Evolutionary conservation across 2,797 vertebrate genomes (phyloP), one percentile per base, ranked within the genome.

Genomic region (Brotula barbata): DNA sequence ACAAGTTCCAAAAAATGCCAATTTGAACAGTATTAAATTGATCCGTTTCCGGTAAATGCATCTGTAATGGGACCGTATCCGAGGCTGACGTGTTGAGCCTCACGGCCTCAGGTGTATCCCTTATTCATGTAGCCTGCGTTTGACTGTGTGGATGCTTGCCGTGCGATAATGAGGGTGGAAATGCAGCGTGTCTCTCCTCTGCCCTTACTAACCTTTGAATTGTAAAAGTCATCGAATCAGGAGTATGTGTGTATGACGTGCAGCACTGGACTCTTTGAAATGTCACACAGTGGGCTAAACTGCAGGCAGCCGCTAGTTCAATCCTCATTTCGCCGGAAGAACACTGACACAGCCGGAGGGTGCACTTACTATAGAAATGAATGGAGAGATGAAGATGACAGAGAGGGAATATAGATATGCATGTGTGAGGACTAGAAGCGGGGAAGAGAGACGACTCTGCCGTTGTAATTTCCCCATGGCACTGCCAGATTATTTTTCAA

Each of bases 331-430:
- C 31, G 54, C 17, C 60, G 28, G 23, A 69, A 69, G 57, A 69
- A 37, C 60, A 43, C 48, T 50, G 54, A 78, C 72, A 71, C 63
- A 65, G 66, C 75, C 73, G 40, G 58, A 43, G 53, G 83, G 46
- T 2, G 37, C 55, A 39, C 58, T 75, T 68, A 56, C 12, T 58
- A 31, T 64, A 48, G 43, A 31, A 52, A 57, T 33, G 23, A 47
- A 66, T 68, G 58, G 64, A 69, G 53, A 25, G 52, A 56, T 51
- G 39, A 37, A 8, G 21, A 48, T 45, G 50, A 5, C 37, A 28
- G n/a, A 17, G 3, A 13, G 15, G 7, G 15, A 15, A 45, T 55
- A 56, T 34, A 17, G 37, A 58, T 50, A 47, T 54, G 42, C 23
- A 28, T 60, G 44, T 22, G 19, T 45, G 34, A 20, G 36, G 49